phyloP scores from a whole-genome alignment of 2,888 invertebrate genomes.

The Selenia dentaria region DNA sequence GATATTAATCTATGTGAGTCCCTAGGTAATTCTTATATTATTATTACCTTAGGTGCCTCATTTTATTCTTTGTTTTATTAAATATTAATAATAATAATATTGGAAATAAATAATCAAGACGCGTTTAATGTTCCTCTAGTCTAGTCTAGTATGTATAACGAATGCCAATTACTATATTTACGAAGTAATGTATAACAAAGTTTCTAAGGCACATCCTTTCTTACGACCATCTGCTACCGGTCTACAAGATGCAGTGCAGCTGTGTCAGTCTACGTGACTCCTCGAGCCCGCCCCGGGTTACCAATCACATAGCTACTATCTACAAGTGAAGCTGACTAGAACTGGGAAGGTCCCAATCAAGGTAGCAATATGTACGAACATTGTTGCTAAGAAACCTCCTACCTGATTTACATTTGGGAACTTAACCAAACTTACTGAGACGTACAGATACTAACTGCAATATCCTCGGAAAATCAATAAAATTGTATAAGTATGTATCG shows the following conservation, averaged over 20 bases:
- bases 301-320: not conserved
- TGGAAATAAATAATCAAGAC: no score
- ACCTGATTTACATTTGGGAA: slow-evolving; percentile 12
- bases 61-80: no score
- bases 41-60: no score
- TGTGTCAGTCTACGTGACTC: slow-evolving; percentile 14
- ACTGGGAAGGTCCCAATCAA: slow-evolving; percentile 12
- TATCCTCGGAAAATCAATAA: no score
- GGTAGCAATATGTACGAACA: slow-evolving; percentile 9
- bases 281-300: not conserved
- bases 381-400: slow-evolving; percentile 9
- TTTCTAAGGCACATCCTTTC: slow-evolving; percentile 11
- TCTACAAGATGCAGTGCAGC: slow-evolving; percentile 15
- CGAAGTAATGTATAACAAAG: slow-evolving; percentile 18
- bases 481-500: no score
- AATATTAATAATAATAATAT: no score
- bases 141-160: no score
- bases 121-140: no score
- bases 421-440: slow-evolving; percentile 7
- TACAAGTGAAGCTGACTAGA: slow-evolving; percentile 1
- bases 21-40: no score
- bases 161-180: no score
- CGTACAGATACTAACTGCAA: no score
- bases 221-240: slow-evolving; percentile 9
- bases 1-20: no score